Evolutionary conservation across 2,888 invertebrate genomes (phyloP), one percentile per base, ranked within the genome.

Genomic region (Ennomos erosarius): DNA sequence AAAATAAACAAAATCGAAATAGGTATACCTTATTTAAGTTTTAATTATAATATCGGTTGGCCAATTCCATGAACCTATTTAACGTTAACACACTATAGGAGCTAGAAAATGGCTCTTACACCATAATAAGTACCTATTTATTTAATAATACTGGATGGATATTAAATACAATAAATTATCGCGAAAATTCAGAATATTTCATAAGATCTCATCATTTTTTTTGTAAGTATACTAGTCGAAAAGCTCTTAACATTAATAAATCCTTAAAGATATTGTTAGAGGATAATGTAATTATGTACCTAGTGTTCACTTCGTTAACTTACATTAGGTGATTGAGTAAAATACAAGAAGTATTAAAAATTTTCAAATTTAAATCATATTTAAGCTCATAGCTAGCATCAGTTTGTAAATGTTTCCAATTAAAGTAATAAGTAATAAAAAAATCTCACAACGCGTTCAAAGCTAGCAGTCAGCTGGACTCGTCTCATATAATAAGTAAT

Each of bases 61-160:
- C 84, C 82, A 82, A 83, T 82, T 71, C 75, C 45, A 69, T 82
- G 78, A 82, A 84, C 81, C 75, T 83, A 84, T 81, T 69, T 80
- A 82, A 83, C 67, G 72, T 82, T 82, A 82, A 78, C 66, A 77
- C 73, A 72, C 82, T 84, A 85, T 83, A 87, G 84, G 83, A 87
- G 79, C 84, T 88, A 88, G 76, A 85, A 77, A 82, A 85, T 82
- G 83, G 80, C 75, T 69, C 69, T 57, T 67, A 67, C 76, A 77
- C 81, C 81, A 81, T 85, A 85, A 88, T 66, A n/a, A n/a, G n/a
- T n/a, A 87, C 80, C 84, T 88, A 88, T 86, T 83, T 80, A 83
- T 89, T 88, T 90, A 90, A 90, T 89, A 89, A 91, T 90, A 91
- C 88, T 91, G 91, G 90, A 91, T 90, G 90, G 89, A 90, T 80